Evolutionary conservation across 23 tunicate species (phyloP).

Genomic region (Pegea sp.): DNA sequence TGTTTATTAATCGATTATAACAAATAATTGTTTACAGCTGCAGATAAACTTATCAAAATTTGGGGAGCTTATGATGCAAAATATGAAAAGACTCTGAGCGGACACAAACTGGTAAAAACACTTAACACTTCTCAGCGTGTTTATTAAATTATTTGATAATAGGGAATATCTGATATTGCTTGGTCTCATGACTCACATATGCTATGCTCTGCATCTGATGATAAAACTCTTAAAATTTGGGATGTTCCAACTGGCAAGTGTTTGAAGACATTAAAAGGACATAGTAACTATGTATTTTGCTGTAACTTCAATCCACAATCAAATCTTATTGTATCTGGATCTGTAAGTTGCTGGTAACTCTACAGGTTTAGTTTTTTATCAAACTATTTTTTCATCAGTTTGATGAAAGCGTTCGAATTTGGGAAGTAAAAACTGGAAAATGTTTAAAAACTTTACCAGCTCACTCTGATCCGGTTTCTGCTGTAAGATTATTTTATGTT

Average conservation of each 20-base stretch:
- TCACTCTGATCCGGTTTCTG: slow-evolving; percentile 91
- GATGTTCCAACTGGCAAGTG: slow-evolving; percentile 82
- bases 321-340: slow-evolving; percentile 80
- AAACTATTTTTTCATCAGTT: slow-evolving; percentile 61
- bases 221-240: slow-evolving; percentile 89
- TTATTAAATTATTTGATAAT: too few relatives aligned
- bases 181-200: slow-evolving; percentile 90
- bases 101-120: slow-evolving; percentile 61
- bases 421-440: slow-evolving; percentile 94
- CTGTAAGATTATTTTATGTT: slow-evolving; percentile 35
- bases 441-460: slow-evolving; percentile 83
- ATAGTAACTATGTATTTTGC: slow-evolving; percentile 91
- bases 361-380: too few relatives aligned
- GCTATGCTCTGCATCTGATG: slow-evolving; percentile 95
- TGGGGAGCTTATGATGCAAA: slow-evolving; percentile 99
- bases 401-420: slow-evolving; percentile 92
- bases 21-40: slow-evolving; percentile 45
- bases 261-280: slow-evolving; percentile 82
- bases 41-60: slow-evolving; percentile 76
- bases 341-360: slow-evolving; percentile 53
- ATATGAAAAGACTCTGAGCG: slow-evolving; percentile 80
- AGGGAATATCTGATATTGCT: slow-evolving; percentile 90
- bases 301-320: slow-evolving; percentile 94
- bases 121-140: too few relatives aligned
- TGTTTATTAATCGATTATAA: too few relatives aligned